phyloP scores from a whole-genome alignment of 35 echinoderm and acorn worm species.

The Anneissia japonica region DNA sequence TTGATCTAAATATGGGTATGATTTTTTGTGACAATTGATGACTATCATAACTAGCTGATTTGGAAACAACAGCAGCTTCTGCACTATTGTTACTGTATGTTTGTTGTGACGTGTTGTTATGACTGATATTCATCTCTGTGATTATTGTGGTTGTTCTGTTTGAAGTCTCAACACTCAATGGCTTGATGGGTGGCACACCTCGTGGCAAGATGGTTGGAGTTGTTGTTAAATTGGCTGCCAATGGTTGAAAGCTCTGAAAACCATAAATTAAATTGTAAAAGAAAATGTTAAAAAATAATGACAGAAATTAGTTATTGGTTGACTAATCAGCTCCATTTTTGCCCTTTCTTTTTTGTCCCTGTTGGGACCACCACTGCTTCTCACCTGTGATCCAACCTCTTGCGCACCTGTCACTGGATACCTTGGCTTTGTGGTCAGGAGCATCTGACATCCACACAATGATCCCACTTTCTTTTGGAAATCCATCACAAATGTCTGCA shows the following conservation, averaged over 20 bases:
- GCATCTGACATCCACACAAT: slow-evolving; percentile 4
- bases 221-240: background rate
- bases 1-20: background rate
- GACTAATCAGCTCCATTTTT: no score
- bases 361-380: no score
- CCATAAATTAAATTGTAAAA: no score
- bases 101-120: background rate
- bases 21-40: background rate
- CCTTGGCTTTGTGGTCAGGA: background rate
- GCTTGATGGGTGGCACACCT: background rate
- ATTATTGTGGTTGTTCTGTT: no score
- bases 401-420: background rate
- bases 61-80: background rate
- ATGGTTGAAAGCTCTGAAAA: background rate
- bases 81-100: background rate
- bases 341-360: no score
- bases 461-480: background rate
- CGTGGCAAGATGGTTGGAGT: background rate
- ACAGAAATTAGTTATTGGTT: no score
- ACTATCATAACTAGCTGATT: background rate
- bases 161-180: no score
- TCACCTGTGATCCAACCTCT: background rate
- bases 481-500: background rate
- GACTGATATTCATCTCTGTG: background rate
- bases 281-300: no score